phyloP scores from a whole-genome alignment of 2,797 vertebrate species.

The Phataginus tricuspis region DNA sequence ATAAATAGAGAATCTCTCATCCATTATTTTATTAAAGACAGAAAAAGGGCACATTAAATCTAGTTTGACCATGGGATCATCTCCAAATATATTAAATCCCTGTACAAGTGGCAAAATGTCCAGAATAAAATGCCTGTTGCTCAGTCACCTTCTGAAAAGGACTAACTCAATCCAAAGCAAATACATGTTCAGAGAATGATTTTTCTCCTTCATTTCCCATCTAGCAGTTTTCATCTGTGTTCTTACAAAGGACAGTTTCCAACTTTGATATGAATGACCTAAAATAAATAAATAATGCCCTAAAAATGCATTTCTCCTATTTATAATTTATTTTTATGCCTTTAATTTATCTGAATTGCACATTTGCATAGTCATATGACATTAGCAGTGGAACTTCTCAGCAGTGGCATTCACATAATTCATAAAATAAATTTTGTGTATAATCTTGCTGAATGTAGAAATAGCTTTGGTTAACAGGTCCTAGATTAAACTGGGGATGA shows the following conservation, averaged over 20 bases:
- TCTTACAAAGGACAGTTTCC: neutral
- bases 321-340: slow-evolving; percentile 1
- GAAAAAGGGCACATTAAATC: neutral
- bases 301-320: neutral
- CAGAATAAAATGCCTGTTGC: neutral
- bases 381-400: slow-evolving; percentile 43
- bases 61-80: neutral
- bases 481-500: slow-evolving; percentile 15
- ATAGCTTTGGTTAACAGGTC: neutral
- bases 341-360: slow-evolving; percentile 49
- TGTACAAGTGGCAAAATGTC: neutral
- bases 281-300: slow-evolving; percentile 1
- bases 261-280: neutral
- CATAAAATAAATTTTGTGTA: neutral
- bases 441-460: neutral
- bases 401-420: slow-evolving; percentile 49
- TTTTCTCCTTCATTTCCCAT: neutral
- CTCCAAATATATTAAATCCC: neutral
- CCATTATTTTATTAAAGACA: neutral
- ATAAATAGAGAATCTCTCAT: neutral
- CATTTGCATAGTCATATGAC: slow-evolving; percentile 38
- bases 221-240: neutral
- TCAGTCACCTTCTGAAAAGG: neutral
- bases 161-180: neutral
- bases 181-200: neutral